Evolutionary conservation across 2,888 invertebrate genomes (phyloP).

Genomic region (Nesidiocoris tenuis): DNA sequence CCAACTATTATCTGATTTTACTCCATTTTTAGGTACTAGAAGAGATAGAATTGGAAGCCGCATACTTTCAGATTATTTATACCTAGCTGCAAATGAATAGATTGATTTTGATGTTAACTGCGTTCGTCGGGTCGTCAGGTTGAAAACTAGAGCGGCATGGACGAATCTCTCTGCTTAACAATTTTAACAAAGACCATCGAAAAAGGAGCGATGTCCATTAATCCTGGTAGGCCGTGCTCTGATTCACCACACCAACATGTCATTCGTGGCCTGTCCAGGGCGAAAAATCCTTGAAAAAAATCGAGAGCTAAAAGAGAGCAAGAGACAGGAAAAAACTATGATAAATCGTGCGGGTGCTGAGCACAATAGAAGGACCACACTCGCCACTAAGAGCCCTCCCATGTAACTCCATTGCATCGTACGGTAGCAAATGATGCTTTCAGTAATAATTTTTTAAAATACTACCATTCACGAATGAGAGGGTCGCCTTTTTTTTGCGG

Average conservation of each 20-base stretch:
- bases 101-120: too few relatives aligned
- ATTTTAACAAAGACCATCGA: constrained; percentile 2
- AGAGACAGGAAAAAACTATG: constrained; percentile 34
- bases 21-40: too few relatives aligned
- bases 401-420: constrained; percentile 26
- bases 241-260: constrained; percentile 36
- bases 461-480: neutral
- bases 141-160: neutral
- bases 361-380: constrained; percentile 31
- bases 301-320: constrained; percentile 6
- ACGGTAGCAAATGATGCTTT: constrained; percentile 33
- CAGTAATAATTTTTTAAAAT: constrained; percentile 38
- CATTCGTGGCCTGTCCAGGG: constrained; percentile 20
- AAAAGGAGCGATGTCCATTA: neutral
- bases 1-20: too few relatives aligned
- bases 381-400: constrained; percentile 36
- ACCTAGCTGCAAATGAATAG: too few relatives aligned
- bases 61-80: too few relatives aligned
- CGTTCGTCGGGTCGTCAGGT: too few relatives aligned
- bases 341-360: constrained; percentile 32
- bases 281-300: neutral
- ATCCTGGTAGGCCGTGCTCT: constrained; percentile 8
- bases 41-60: too few relatives aligned
- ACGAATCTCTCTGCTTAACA: neutral
- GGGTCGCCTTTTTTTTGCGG: constrained; percentile 8